Base-by-base conservation (phyloP, 2,113 vertebrate species). In the Ellobius talpinus region DNA sequence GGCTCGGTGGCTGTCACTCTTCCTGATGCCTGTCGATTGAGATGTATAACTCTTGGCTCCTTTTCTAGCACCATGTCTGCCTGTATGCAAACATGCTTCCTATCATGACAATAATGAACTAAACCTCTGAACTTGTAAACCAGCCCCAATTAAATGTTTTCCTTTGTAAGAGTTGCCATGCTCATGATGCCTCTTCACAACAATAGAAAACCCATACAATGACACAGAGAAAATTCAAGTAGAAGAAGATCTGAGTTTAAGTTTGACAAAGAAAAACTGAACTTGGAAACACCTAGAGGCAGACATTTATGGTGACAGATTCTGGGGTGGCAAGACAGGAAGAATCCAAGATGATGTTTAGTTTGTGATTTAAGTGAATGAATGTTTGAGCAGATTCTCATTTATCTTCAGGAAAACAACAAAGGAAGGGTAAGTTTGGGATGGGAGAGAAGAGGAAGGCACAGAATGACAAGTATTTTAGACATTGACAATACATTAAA, bases 201-300 rank as follows among this genome's bases (percentile, higher is more conserved):
- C n/a, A 42, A 84, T 63, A 63, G 11, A 76, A 70, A 73, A 19
- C 17, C 50, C 78, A 13, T 13, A 81, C 16, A 8, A 16, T 9
- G 55, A 61, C 26, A 21, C 33, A 39, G 0, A 23, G 24, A 47
- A 74, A 77, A 36, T 3, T 12, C 29, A 42, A 31, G 17, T 5
- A 19, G 12, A 17, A 61, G 61, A 72, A 45, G 68, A 73, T 23
- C 3, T 24, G n/a, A 7, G 39, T 61, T 66, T n/a, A n/a, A 42
- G 33, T 33, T 31, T 58, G 73, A 39, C 66, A 36, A 5, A 5
- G 50, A 65, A 21, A 8, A 23, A 5, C 0, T 10, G 5, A 29
- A 33, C 36, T 78, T 36, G n/a, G 82, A 86, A 33, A 31, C 0
- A 36, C 0, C 0, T 1, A n/a, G 31, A 65, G 2, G 6, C 14